Base-by-base conservation (phyloP, 1,140 invertebrate species). In the Leptoteleia sp. region DNA sequence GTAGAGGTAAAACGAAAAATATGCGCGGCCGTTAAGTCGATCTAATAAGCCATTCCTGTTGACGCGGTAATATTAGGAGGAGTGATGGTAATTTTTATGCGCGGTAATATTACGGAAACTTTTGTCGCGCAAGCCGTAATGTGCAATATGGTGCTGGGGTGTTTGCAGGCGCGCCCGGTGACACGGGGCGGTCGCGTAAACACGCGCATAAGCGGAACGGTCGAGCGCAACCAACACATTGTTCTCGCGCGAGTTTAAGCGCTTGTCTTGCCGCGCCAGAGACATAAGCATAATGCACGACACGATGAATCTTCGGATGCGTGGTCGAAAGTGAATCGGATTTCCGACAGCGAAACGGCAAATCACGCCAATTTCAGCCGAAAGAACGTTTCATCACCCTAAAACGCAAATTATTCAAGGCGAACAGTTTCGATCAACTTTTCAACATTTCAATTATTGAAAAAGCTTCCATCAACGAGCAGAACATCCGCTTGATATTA, bases 171-270 rank as follows among this genome's bases (percentile, higher is more conserved):
- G 17, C 61, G 38, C n/a, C 27, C 61, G n/a, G 52, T 59, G 43
- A 67, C 71, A 62, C 33, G 42, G 13, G 19, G 62, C 13, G 72
- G 62, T 68, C 54, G 62, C 72, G 62, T 76, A 61, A 67, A 76
- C 72, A 76, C 43, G 62, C 62, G 55, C 71, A 76, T 61, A 62
- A 62, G 57, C 57, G 55, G 7, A 48, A 35, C 50, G 50, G 29
- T 0, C 37, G 22, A 61, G 4, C 35, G 12, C 37, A 35, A 43
- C 40, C 9, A 45, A 38, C 52, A 48, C 47, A 70, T 59, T 45
- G 65, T 68, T 68, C 12, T 47, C 37, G 37, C 19, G 45, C 37
- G 12, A 40, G 22, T 68, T 68, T 57, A 47, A 45, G 50, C 40
- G 5, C 11, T n/a, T 22, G 37, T 47, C 40, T 55, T 47, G 40